Evolutionary conservation across 2,113 vertebrate genomes (phyloP), one percentile per base, ranked within the genome.

Genomic region (Dromas ardeola): DNA sequence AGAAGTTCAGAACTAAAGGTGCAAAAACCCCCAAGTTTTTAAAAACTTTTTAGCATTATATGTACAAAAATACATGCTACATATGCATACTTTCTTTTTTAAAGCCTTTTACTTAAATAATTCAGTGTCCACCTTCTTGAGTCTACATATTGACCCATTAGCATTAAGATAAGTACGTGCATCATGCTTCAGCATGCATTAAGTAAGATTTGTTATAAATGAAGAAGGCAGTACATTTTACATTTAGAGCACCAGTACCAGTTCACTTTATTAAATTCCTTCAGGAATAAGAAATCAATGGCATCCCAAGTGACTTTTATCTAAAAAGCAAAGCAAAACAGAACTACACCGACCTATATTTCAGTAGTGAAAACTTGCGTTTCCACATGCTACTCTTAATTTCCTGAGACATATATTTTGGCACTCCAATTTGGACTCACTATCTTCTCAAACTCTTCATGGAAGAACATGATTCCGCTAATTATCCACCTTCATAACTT

Each of bases 1-100:
- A 67, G 40, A 88, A 65, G 6, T 49, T 79, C 21, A 82, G 30
- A 83, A 72, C 8, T 67, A 40, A 74, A 67, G 10, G 15, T 71
- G 13, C 15, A 73, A 56, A 58, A 38, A 1, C 0, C 3, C 1
- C 10, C 4, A 18, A 72, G 18, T 34, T 87, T 34, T 56, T 15
- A 61, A 89, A 81, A 71, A 26, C 6, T 6, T 13, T 66, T 38
- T n/a, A 21, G 5, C 0, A 13, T 27, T 3, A 32, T 6, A 17
- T 32, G 10, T 81, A 69, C 20, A 81, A 61, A 84, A 56, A 38
- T 13, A 6, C 4, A 14, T 21, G 9, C 9, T 50, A 23, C 12
- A 19, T 15, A 17, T 45, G 12, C 14, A 47, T 34, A 55, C 11
- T 38, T 77, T 6, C 13, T 18, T 27, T 36, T 25, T 71, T 82